These are phyloP conservation scores for Tyto alba DNA, from an alignment of 2,113 vertebrate species.

Conservation along the genomic window DNA sequence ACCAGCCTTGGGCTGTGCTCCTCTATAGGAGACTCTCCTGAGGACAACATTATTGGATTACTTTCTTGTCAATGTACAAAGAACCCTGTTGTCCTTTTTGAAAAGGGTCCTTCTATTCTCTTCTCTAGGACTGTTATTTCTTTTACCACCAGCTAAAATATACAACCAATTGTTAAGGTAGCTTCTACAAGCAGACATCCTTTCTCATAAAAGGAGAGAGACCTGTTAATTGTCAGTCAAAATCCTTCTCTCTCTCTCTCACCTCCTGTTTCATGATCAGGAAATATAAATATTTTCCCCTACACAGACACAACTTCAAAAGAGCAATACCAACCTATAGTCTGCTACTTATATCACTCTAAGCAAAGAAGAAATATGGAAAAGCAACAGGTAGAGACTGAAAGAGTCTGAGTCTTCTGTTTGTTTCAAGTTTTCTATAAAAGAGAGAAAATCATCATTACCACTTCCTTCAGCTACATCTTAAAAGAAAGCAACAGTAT, in stretches of 20 bases:
- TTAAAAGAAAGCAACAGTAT: neutral
- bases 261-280: neutral
- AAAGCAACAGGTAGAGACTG: neutral
- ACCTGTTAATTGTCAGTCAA: neutral
- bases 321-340: neutral
- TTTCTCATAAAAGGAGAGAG: neutral
- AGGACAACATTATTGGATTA: neutral
- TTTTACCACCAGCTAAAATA: neutral
- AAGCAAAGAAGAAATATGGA: neutral
- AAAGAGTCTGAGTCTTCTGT: neutral
- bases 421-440: neutral
- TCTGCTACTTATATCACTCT: neutral
- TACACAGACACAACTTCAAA: neutral
- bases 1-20: neutral
- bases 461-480: neutral
- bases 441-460: neutral
- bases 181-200: neutral
- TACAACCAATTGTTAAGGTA: neutral
- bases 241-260: neutral
- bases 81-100: neutral
- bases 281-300: neutral
- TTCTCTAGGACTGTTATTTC: neutral
- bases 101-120: neutral
- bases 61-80: neutral
- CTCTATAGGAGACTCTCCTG: neutral